Evolutionary conservation across 2,113 vertebrate genomes (phyloP).

Genomic region (Odontesthes bonariensis): DNA sequence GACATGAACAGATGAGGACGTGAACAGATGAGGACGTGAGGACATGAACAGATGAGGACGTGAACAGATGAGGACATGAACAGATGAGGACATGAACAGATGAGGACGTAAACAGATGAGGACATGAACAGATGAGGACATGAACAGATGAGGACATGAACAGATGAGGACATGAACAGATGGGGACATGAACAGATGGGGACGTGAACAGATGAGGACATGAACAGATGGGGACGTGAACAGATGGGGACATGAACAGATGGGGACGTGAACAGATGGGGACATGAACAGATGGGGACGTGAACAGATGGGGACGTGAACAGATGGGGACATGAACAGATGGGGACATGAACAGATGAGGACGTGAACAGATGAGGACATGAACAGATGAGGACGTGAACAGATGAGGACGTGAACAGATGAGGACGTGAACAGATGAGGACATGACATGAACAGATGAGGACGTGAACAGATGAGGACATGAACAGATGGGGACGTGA

Average conservation of each 20-base stretch:
- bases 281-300: not conserved
- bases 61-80: not conserved
- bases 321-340: not conserved
- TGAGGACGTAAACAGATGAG: too few species aligned
- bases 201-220: too few species aligned
- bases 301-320: too few species aligned
- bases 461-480: too few species aligned
- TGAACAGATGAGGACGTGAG: not conserved
- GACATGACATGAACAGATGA: too few species aligned
- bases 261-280: too few species aligned
- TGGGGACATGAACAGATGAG: too few species aligned
- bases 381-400: not conserved
- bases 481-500: not conserved
- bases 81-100: too few species aligned
- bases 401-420: not conserved
- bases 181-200: too few species aligned
- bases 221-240: not conserved
- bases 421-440: not conserved
- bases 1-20: too few species aligned
- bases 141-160: too few species aligned
- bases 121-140: not conserved
- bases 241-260: not conserved
- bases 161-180: not conserved
- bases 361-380: not conserved
- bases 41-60: not conserved